Evolutionary conservation across 2,797 vertebrate genomes (phyloP).

Genomic region (Catharus ustulatus): DNA sequence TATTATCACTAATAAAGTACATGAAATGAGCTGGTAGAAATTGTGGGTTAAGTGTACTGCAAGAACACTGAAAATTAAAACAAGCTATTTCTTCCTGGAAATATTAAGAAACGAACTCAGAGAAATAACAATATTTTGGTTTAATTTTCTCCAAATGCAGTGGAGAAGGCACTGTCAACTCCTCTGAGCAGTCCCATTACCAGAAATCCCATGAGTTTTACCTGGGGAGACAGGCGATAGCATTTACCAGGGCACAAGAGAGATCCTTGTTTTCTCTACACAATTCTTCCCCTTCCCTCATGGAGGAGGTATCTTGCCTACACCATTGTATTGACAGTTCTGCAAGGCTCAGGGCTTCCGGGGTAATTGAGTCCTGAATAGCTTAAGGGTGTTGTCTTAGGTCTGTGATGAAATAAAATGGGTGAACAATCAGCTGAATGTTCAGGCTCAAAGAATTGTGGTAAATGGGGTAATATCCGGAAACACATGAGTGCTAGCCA

Average conservation of each 20-base stretch:
- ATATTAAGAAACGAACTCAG: not conserved
- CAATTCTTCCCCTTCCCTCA: fast-evolving
- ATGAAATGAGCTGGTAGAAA: not conserved
- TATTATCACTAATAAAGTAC: not conserved
- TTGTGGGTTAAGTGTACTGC: not conserved
- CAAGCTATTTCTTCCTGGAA: not conserved
- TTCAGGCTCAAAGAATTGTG: not conserved
- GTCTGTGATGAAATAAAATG: not conserved
- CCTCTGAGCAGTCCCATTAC: not conserved
- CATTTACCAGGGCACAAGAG: fast-evolving
- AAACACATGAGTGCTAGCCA: not conserved
- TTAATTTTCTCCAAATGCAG: not conserved
- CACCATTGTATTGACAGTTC: not conserved
- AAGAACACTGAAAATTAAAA: not conserved
- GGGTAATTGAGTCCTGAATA: not conserved
- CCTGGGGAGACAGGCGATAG: not conserved
- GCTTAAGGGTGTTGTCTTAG: not conserved
- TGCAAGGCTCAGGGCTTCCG: not conserved
- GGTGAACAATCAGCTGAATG: fast-evolving
- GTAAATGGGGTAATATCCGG: not conserved
- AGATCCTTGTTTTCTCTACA: not conserved
- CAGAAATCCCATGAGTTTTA: not conserved
- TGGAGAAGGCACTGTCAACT: not conserved
- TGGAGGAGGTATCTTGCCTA: not conserved
- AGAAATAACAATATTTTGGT: not conserved